Evolutionary conservation across 2,113 vertebrate species (phyloP).

Genomic region (Solea solea): DNA sequence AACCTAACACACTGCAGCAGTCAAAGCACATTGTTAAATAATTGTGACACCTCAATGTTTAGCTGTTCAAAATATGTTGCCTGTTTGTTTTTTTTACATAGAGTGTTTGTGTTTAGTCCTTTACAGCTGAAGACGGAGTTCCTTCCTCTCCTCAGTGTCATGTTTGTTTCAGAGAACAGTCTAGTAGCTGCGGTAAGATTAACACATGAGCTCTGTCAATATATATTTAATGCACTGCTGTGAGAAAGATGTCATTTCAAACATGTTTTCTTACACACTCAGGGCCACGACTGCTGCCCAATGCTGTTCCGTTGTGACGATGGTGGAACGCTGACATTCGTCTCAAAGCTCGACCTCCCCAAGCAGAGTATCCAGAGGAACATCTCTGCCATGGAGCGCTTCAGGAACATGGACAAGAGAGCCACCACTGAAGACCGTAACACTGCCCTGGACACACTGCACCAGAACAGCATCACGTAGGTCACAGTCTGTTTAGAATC

Average conservation of each 20-base stretch:
- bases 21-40: too few relatives aligned
- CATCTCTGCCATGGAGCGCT: constrained; percentile 98
- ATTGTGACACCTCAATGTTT: too few relatives aligned
- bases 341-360: constrained; percentile 96
- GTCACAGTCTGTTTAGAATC: constrained; percentile 41
- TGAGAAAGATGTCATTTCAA: neutral
- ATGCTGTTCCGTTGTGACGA: constrained; percentile 98
- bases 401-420: constrained; percentile 99
- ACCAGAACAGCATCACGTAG: constrained; percentile 99
- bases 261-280: constrained; percentile 6
- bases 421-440: constrained; percentile 97
- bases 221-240: neutral
- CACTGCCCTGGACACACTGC: constrained; percentile 94
- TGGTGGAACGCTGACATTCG: constrained; percentile 89
- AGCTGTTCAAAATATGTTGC: too few relatives aligned
- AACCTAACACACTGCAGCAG: too few relatives aligned
- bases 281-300: constrained; percentile 99
- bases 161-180: constrained; percentile 96
- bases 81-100: neutral
- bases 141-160: constrained; percentile 95
- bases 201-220: rapidly evolving
- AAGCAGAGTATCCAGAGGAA: constrained; percentile 99
- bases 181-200: constrained; percentile 95
- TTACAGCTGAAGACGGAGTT: constrained; percentile 97
- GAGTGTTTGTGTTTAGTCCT: constrained; percentile 81